Percentiles rank a stretch among this genome's conserved stretches.
These are phyloP conservation scores for Rhinoderma darwinii DNA, from an alignment of 2,113 vertebrate species.

Conservation along the genomic window DNA sequence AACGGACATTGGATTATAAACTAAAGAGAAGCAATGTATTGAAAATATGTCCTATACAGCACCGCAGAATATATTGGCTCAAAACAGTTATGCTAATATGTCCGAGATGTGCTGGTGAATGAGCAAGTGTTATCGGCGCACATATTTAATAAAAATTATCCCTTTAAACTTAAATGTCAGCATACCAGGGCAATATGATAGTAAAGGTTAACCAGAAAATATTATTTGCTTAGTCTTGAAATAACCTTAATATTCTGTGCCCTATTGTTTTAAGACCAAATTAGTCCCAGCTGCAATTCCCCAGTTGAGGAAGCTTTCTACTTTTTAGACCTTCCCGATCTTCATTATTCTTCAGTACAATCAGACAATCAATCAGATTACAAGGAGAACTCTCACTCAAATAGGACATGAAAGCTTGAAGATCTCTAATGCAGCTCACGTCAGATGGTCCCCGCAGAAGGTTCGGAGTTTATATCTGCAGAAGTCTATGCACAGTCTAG, in stretches of 20 bases:
- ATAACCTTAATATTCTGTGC: slow-evolving; percentile 12
- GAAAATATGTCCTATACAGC: not conserved
- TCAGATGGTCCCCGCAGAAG: not conserved
- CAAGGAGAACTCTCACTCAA: slow-evolving; percentile 22
- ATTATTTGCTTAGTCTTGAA: not conserved
- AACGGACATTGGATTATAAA: no score
- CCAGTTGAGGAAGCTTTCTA: slow-evolving; percentile 4
- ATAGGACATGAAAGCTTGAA: not conserved
- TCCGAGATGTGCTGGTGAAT: no score
- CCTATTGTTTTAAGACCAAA: slow-evolving; percentile 3
- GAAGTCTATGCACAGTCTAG: not conserved
- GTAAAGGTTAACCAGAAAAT: not conserved
- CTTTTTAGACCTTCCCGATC: not conserved
- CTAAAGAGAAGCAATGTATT: no score
- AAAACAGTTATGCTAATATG: no score
- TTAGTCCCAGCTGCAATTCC: not conserved
- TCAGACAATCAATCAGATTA: slow-evolving; percentile 49
- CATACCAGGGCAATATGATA: not conserved
- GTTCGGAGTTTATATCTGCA: not conserved
- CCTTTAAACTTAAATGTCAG: not conserved
- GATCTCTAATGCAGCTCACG: not conserved
- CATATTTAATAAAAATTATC: not conserved
- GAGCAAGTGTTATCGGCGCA: not conserved
- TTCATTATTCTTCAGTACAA: slow-evolving; percentile 29
- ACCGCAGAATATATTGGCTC: no score